Conservation (phyloP, 2,797 vertebrate genomes). For the Urosaurus nigricauda region DNA sequence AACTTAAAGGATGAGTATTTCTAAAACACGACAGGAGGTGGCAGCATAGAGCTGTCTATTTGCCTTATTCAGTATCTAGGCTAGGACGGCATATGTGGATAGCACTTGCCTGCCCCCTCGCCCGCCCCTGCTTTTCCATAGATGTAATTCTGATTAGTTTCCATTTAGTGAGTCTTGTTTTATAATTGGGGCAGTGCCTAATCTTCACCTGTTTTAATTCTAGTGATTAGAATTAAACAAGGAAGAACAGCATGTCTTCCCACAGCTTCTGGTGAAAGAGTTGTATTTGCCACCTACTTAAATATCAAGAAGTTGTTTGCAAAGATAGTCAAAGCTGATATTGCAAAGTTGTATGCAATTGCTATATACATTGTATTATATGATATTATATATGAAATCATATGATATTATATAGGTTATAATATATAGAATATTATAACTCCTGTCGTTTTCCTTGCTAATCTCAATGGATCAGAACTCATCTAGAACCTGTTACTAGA, state of each 20-base stretch:
- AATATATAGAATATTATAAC: no score
- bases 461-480: neutral
- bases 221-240: neutral
- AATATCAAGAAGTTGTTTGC: neutral
- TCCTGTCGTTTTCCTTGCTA: neutral
- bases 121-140: slow-evolving; percentile 29
- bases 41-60: slow-evolving; percentile 59
- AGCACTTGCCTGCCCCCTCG: neutral
- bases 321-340: neutral
- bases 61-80: neutral
- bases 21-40: slow-evolving; percentile 63
- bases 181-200: slow-evolving; percentile 43
- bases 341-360: neutral
- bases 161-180: slow-evolving; percentile 47
- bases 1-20: neutral
- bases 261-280: neutral
- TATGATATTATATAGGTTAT: no score
- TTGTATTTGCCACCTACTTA: neutral
- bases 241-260: neutral
- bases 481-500: neutral
- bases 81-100: neutral
- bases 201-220: slow-evolving; percentile 35
- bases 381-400: neutral
- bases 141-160: slow-evolving; percentile 52
- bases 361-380: neutral